phyloP scores from a whole-genome alignment of 2,797 vertebrate species.

The Nannoperca obscura region DNA sequence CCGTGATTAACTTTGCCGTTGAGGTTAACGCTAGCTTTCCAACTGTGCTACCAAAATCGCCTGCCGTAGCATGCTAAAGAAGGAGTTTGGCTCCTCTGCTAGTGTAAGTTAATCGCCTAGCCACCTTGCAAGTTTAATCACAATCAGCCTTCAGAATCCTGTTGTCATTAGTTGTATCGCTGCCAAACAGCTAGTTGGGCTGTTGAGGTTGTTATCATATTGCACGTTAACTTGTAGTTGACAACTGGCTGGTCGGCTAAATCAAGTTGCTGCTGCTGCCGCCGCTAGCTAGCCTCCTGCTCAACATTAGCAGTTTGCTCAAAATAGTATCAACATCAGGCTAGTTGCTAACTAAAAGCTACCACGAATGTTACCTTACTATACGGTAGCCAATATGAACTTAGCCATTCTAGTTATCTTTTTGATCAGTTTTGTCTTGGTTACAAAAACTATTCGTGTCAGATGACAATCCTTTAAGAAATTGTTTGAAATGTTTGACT shows the following conservation, averaged over 20 bases:
- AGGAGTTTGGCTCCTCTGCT: conserved; percentile 71
- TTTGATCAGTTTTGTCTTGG: background rate
- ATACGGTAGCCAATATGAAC: background rate
- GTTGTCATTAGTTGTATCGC: conserved; percentile 25
- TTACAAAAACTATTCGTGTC: background rate
- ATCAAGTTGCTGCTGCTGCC: conserved; percentile 56
- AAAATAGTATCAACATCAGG: conserved; percentile 44
- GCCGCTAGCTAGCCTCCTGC: conserved; percentile 53
- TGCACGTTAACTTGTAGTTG: conserved; percentile 41
- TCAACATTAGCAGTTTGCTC: conserved; percentile 60
- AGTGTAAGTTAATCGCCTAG: conserved; percentile 59
- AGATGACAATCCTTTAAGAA: background rate
- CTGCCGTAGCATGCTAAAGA: conserved; percentile 71
- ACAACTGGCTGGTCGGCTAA: conserved; percentile 49
- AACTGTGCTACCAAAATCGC: conserved; percentile 48
- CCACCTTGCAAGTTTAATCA: conserved; percentile 43
- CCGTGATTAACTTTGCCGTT: conserved; percentile 71
- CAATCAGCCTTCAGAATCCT: conserved; percentile 2
- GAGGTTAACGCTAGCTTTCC: conserved; percentile 59
- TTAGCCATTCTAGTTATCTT: background rate
- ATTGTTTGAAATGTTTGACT: background rate
- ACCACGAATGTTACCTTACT: background rate
- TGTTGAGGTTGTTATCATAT: background rate
- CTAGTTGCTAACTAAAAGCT: conserved; percentile 69
- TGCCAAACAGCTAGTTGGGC: background rate